phyloP scores from a whole-genome alignment of 2,113 vertebrate species.

The Crocuta crocuta region DNA sequence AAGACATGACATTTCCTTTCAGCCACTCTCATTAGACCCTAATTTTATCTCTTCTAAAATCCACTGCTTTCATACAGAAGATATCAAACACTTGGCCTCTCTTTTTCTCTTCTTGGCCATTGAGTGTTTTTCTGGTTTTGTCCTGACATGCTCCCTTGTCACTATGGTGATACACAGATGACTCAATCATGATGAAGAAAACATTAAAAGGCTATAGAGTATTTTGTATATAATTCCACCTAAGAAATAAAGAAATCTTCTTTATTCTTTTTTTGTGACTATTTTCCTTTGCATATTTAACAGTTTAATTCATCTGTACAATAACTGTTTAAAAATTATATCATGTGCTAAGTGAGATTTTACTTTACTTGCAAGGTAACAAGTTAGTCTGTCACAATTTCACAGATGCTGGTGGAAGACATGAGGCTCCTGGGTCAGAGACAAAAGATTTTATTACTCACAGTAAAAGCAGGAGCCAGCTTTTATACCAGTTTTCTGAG shows the following conservation, averaged over 20 bases:
- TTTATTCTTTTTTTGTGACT: not conserved
- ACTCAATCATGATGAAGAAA: not conserved
- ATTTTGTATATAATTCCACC: not conserved
- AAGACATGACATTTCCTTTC: not conserved
- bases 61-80: not conserved
- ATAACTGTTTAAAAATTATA: not conserved
- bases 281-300: constrained; percentile 32
- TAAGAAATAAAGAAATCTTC: not conserved
- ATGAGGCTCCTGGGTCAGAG: not conserved
- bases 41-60: not conserved
- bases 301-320: not conserved
- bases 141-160: not conserved
- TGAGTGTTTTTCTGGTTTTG: constrained; percentile 12
- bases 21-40: not conserved
- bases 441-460: not conserved
- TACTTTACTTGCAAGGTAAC: not conserved
- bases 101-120: not conserved
- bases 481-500: not conserved
- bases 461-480: not conserved
- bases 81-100: not conserved
- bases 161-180: not conserved
- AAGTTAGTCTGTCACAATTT: not conserved
- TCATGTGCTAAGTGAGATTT: not conserved
- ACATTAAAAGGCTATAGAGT: not conserved
- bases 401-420: not conserved